Evolutionary conservation across 2,113 vertebrate genomes (phyloP).

Genomic region (Petroica traversi): DNA sequence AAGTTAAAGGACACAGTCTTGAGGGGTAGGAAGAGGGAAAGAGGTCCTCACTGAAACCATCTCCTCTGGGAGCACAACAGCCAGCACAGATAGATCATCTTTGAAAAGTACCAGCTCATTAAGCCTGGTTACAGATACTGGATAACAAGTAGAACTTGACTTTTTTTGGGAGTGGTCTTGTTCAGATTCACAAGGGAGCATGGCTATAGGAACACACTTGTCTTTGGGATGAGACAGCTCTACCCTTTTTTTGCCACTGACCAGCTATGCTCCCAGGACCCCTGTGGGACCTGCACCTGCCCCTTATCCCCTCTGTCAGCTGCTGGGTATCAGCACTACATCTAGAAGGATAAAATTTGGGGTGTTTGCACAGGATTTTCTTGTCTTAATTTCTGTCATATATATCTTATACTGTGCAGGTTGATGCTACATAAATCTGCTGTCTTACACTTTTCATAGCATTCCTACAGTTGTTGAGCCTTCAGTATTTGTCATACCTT

Average conservation of each 20-base stretch:
- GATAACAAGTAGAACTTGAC: background rate
- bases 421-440: background rate
- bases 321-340: background rate
- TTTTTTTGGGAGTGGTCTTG: fast-evolving
- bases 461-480: background rate
- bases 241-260: background rate
- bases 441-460: background rate
- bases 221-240: background rate
- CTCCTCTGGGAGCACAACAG: background rate
- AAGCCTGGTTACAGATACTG: background rate
- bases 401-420: background rate
- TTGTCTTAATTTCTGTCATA: background rate
- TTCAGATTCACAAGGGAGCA: background rate
- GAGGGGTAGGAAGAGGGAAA: background rate
- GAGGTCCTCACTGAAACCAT: background rate
- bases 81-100: background rate
- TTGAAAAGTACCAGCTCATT: background rate
- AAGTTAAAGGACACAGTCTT: background rate
- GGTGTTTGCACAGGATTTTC: background rate
- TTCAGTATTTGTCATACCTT: slow-evolving; percentile 4
- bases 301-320: background rate
- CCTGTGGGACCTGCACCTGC: background rate
- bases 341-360: background rate
- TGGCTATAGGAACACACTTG: fast-evolving
- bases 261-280: background rate